A percentile compares a stretch with the other conserved stretches of the same genome.
phyloP scores from a whole-genome alignment of 2,797 vertebrate species.

The Megalops cyprinoides region DNA sequence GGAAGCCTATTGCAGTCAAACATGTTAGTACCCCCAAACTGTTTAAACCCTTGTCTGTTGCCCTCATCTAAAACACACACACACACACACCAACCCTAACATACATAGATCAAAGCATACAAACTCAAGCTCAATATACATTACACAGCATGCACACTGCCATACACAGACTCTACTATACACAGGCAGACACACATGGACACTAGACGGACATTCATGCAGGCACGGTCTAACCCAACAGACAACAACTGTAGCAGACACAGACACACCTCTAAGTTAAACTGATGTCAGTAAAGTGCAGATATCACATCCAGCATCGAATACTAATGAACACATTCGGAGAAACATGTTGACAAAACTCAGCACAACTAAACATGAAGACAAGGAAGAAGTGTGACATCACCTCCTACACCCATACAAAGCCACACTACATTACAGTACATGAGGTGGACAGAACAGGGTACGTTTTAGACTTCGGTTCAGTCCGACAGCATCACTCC shows the following conservation, averaged over 20 bases:
- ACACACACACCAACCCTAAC: slow-evolving; percentile 6
- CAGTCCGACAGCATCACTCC: not conserved
- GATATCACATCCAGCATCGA: slow-evolving; percentile 8
- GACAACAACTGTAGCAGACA: slow-evolving; percentile 11
- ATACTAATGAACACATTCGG: slow-evolving; percentile 48
- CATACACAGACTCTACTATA: no score
- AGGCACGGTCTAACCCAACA: slow-evolving; percentile 26
- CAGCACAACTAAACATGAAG: not conserved
- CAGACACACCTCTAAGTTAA: slow-evolving; percentile 37
- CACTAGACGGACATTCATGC: slow-evolving; percentile 1
- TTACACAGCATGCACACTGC: not conserved
- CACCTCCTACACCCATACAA: not conserved
- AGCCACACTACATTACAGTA: not conserved
- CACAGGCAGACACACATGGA: not conserved
- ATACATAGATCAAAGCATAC: not conserved
- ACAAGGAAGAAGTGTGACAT: not conserved
- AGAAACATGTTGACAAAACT: not conserved
- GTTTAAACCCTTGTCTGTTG: not conserved
- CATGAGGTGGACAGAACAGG: not conserved
- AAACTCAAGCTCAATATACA: not conserved
- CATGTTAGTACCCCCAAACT: no score
- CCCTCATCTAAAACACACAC: not conserved
- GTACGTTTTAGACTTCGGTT: not conserved
- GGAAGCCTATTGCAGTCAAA: not conserved
- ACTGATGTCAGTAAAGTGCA: slow-evolving; percentile 57